Conservation (phyloP, 2,113 vertebrate species). For the Oceanites oceanicus region DNA sequence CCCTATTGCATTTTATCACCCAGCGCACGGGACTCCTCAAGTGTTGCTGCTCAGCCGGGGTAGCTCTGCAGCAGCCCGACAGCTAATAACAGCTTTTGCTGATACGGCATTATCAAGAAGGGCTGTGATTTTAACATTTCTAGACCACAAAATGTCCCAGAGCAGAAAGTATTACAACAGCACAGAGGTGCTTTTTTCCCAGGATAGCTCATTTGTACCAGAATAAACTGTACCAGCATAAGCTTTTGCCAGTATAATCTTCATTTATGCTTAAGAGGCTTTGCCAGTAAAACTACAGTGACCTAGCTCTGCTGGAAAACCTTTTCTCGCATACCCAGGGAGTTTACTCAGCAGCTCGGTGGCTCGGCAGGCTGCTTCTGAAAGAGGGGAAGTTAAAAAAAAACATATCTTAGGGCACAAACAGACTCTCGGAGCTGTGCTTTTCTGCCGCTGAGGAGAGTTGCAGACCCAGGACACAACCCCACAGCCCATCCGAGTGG, state of each 20-base stretch:
- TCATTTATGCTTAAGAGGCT: slow-evolving; percentile 60
- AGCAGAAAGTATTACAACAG: background rate
- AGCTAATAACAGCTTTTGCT: background rate
- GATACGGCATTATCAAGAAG: background rate
- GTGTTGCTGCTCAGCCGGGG: background rate
- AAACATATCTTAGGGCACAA: background rate
- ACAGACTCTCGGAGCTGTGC: background rate
- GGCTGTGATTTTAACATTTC: slow-evolving; percentile 13
- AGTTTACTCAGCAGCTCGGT: background rate
- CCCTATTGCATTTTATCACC: background rate
- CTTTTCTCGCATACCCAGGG: background rate
- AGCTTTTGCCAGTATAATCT: slow-evolving; percentile 51
- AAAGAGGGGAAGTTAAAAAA: background rate
- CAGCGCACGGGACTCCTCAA: background rate
- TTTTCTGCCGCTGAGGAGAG: background rate
- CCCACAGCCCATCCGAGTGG: fast-evolving
- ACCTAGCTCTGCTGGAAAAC: slow-evolving; percentile 51
- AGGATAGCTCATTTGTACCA: slow-evolving; percentile 31
- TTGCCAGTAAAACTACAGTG: slow-evolving; percentile 62
- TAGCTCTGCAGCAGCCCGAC: background rate
- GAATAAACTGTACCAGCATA: slow-evolving; percentile 56
- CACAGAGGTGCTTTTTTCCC: background rate
- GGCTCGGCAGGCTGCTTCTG: background rate
- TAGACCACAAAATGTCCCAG: background rate
- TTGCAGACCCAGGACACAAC: background rate